phyloP scores from a whole-genome alignment of 2,797 vertebrate species.

The Poecile montanus region DNA sequence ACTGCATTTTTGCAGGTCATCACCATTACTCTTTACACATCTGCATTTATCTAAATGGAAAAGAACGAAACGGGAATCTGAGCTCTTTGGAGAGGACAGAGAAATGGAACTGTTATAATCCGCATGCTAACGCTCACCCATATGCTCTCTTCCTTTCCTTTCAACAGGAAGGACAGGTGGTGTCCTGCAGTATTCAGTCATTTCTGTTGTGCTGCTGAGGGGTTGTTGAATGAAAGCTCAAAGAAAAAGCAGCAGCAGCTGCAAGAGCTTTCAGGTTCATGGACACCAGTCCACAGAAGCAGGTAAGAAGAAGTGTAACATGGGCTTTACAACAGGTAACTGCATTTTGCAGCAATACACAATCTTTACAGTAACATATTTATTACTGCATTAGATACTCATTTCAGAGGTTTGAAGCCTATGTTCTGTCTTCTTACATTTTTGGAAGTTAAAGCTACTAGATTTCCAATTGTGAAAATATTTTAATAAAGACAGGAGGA shows the following conservation, averaged over 20 bases:
- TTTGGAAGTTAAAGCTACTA: neutral
- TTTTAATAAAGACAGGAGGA: neutral
- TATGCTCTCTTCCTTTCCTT: neutral
- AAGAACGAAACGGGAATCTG: neutral
- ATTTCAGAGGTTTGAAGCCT: neutral
- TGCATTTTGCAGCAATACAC: neutral
- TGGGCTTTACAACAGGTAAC: neutral
- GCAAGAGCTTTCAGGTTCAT: neutral
- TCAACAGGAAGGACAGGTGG: neutral
- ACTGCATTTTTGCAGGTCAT: neutral
- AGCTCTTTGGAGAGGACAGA: neutral
- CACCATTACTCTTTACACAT: neutral
- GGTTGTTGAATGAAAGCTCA: neutral
- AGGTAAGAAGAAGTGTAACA: neutral
- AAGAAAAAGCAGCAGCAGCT: neutral
- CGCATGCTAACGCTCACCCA: fast-evolving
- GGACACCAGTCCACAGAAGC: neutral
- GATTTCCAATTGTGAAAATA: neutral
- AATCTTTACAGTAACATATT: neutral
- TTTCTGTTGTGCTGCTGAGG: neutral
- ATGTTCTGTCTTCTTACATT: neutral
- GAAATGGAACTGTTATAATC: neutral
- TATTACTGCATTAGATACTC: neutral
- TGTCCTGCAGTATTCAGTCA: neutral
- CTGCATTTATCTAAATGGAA: neutral